These are phyloP conservation scores for Drosophila meridiana DNA, from an alignment of 2,888 invertebrate species.

Conservation along the genomic window DNA sequence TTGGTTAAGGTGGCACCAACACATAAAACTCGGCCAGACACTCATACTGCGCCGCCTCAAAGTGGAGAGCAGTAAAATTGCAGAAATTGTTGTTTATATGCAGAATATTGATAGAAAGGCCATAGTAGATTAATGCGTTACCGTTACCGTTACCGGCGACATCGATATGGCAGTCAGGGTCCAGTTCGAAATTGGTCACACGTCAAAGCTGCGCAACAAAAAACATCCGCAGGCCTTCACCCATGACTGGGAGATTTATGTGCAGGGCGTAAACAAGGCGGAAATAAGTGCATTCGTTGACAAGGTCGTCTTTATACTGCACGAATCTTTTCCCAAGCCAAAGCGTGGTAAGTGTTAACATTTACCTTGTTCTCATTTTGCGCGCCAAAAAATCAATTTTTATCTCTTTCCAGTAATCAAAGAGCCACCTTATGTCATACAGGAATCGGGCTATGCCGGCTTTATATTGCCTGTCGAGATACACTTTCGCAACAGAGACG, in stretches of 20 bases:
- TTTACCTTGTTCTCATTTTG: slow-evolving; percentile 11
- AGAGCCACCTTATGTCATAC: slow-evolving; percentile 95
- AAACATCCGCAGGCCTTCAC: slow-evolving; percentile 96
- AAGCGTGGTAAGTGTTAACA: slow-evolving; percentile 89
- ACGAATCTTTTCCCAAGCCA: slow-evolving; percentile 96
- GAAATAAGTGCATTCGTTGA: slow-evolving; percentile 96
- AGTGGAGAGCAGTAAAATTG: slow-evolving; percentile 17
- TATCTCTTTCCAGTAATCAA: slow-evolving; percentile 90
- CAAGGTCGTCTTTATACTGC: slow-evolving; percentile 95
- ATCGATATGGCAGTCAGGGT: slow-evolving; percentile 89
- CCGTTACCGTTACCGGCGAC: slow-evolving; percentile 36
- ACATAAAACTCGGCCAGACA: slow-evolving; percentile 36
- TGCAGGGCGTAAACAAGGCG: slow-evolving; percentile 93
- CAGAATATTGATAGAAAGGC: slow-evolving; percentile 29
- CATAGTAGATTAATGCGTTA: slow-evolving; percentile 39
- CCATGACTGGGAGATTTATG: slow-evolving; percentile 98
- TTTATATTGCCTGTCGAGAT: slow-evolving; percentile 96
- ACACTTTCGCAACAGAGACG: slow-evolving; percentile 94
- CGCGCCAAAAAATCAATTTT: slow-evolving; percentile 37
- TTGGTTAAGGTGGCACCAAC: slow-evolving; percentile 20
- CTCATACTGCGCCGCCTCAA: slow-evolving; percentile 43
- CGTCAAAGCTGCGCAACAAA: slow-evolving; percentile 92
- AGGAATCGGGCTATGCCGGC: slow-evolving; percentile 98
- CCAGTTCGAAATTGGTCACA: slow-evolving; percentile 96
- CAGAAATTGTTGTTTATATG: slow-evolving; percentile 55